phyloP scores from a whole-genome alignment of 23 tunicate species.

The Halocynthia aurantium region DNA sequence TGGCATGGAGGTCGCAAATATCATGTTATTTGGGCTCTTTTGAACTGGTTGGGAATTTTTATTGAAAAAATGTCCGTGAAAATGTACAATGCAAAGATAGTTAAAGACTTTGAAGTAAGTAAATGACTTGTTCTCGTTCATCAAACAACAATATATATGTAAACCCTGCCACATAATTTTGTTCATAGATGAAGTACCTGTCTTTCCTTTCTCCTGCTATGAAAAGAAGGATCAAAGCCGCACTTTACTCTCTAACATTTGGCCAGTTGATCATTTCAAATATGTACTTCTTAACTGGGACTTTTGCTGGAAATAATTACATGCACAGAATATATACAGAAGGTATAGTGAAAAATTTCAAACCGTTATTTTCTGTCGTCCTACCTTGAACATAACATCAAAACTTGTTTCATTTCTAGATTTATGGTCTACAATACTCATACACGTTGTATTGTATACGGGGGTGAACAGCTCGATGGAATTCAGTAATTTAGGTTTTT shows the following conservation, averaged over 20 bases:
- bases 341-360: no score
- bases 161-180: not conserved
- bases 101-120: slow-evolving; percentile 41
- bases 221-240: slow-evolving; percentile 58
- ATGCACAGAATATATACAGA: no score
- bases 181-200: not conserved
- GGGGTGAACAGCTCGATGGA: no score
- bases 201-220: slow-evolving; percentile 22
- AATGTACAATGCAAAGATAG: slow-evolving; percentile 26
- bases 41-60: slow-evolving; percentile 80
- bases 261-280: slow-evolving; percentile 58
- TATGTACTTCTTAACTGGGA: slow-evolving; percentile 29
- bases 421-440: no score
- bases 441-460: no score
- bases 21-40: slow-evolving; percentile 47
- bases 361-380: no score
- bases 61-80: slow-evolving; percentile 46
- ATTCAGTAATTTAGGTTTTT: no score
- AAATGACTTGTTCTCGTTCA: not conserved
- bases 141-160: not conserved
- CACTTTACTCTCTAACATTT: slow-evolving; percentile 48
- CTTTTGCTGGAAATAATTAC: no score
- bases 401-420: no score
- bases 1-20: slow-evolving; percentile 60
- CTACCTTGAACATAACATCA: no score